Base-by-base conservation (phyloP, 2,888 invertebrate genomes). In the Cryptosula pallasiana region DNA sequence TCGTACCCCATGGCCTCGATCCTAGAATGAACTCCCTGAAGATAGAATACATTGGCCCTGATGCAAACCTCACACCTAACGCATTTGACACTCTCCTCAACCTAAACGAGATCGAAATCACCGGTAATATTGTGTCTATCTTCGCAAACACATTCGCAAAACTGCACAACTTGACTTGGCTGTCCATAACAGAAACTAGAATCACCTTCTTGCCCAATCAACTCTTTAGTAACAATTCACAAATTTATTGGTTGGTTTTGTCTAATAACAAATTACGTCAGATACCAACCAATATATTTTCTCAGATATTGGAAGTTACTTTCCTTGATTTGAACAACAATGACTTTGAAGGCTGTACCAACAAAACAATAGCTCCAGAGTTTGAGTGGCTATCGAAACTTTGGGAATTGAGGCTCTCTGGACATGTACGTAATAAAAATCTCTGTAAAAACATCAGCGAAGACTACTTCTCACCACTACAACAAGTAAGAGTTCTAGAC, bases 241-340 rank as follows among this genome's bases (percentile, higher is more conserved):
- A 5, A 9, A 32, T 63, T 27, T 5, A n/a, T 5, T 32, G 32
- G 5, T 32, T 63, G 25, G 9, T 29, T 27, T n/a, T 63, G 3
- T 32, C 63, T 9, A 25, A 27, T 32, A 63, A 63, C 32, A 27
- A 34, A 16, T 32, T 63, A 29, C 25, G 2, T 29, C 13, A 9
- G 20, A 25, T 63, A 9, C 63, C 63, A 63, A 32, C 63, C 25
- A 63, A 63, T n/a, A 32, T 63, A 2, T 63, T 63, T 63, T 27
- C 5, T 5, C 25, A 25, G n/a, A 27, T 63, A 9, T 32, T 5
- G 9, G 5, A 32, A 1, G 34, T 63, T 9, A 27, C 3, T 29
- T 13, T 1, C 9, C 20, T 63, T 20, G 63, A 63, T 63, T 63
- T 63, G 5, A 29, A 27, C 29, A 25, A 29, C 63, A 63, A 63